Conservation (phyloP, 2,113 vertebrate genomes). For the Beaufortia kweichowensis region DNA sequence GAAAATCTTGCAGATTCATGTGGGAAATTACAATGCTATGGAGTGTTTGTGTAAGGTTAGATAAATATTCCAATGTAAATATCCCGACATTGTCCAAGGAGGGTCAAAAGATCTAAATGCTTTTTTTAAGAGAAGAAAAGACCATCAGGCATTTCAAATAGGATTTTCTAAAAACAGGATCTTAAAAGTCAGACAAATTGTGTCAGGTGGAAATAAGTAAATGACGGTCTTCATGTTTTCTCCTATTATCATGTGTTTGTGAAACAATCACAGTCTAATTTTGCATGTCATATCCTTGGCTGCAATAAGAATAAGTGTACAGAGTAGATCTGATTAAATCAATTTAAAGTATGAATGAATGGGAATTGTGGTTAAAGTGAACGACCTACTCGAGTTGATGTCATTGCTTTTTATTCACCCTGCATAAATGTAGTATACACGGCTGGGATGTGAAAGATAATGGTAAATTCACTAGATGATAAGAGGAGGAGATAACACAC, state of each 20-base stretch:
- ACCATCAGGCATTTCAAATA: not conserved
- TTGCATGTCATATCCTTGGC: not conserved
- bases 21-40: not conserved
- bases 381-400: constrained; percentile 4
- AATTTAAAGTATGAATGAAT: not conserved
- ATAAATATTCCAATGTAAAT: constrained; percentile 8
- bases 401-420: constrained; percentile 23
- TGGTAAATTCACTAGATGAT: constrained; percentile 30
- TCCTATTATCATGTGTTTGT: not conserved
- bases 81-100: constrained; percentile 5
- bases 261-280: not conserved
- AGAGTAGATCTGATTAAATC: not conserved
- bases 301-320: not conserved
- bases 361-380: constrained; percentile 2
- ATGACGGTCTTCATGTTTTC: not conserved
- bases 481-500: constrained; percentile 24
- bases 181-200: not conserved
- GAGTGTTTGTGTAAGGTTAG: constrained; percentile 2
- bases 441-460: constrained; percentile 15
- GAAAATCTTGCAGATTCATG: not conserved
- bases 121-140: not conserved
- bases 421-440: not conserved
- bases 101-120: not conserved
- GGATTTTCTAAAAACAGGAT: not conserved
- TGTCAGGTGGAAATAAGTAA: not conserved